Conservation (phyloP, 2,888 invertebrate genomes). For the Dynastes hyllus region DNA sequence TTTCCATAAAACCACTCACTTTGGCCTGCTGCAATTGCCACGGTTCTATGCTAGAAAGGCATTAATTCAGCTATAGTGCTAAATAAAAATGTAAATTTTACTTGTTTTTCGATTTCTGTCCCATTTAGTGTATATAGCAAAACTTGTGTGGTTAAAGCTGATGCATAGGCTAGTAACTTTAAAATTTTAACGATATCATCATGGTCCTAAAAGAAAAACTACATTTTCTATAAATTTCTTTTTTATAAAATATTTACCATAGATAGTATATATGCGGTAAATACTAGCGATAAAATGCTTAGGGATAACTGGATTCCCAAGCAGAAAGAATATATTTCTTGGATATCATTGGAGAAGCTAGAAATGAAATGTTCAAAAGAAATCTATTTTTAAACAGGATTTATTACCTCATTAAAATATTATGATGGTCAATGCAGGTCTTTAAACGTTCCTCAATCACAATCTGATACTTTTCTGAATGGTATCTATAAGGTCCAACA, state of each 20-base stretch:
- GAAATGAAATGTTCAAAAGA: no score
- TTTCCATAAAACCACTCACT: slow-evolving; percentile 53
- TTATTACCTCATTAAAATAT: slow-evolving; percentile 44
- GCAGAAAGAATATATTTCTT: slow-evolving; percentile 46
- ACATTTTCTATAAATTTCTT: neutral
- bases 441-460: slow-evolving; percentile 45
- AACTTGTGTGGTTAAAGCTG: slow-evolving; percentile 43
- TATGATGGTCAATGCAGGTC: slow-evolving; percentile 50
- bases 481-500: slow-evolving; percentile 11
- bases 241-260: slow-evolving; percentile 25
- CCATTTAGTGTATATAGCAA: slow-evolving; percentile 44
- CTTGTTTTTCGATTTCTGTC: slow-evolving; percentile 46
- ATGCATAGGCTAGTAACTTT: slow-evolving; percentile 41
- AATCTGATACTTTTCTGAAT: slow-evolving; percentile 44
- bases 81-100: neutral
- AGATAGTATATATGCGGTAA: slow-evolving; percentile 39
- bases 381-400: no score
- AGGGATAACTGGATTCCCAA: slow-evolving; percentile 42
- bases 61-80: neutral
- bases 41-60: slow-evolving; percentile 49
- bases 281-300: slow-evolving; percentile 47
- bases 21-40: slow-evolving; percentile 49
- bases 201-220: slow-evolving; percentile 39
- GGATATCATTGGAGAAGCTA: slow-evolving; percentile 45
- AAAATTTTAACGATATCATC: slow-evolving; percentile 39